Evolutionary conservation across 2,797 vertebrate species (phyloP).

Genomic region (Rallus crepitans): DNA sequence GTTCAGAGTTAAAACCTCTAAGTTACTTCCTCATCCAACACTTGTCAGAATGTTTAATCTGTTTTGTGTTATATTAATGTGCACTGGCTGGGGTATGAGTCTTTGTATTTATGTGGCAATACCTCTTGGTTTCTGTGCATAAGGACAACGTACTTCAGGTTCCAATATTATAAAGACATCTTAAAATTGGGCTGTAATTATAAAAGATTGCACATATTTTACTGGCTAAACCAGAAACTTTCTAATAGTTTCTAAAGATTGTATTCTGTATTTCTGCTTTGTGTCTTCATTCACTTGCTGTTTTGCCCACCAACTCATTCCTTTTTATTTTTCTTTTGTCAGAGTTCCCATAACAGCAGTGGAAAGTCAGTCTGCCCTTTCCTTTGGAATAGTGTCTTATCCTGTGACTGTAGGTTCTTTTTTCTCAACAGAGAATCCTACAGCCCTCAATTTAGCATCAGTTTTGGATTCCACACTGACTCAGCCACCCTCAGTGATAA

Average conservation of each 20-base stretch:
- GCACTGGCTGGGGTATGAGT: background rate
- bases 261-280: background rate
- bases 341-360: background rate
- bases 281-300: background rate
- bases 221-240: background rate
- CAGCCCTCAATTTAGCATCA: background rate
- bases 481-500: slow-evolving; percentile 6
- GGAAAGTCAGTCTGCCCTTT: background rate
- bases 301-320: background rate
- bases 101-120: background rate
- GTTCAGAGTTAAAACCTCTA: background rate
- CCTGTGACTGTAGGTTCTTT: background rate
- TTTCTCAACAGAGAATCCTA: background rate
- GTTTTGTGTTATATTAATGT: background rate
- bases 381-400: background rate
- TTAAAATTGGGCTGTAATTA: background rate
- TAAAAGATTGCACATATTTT: background rate
- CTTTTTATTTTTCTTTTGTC: background rate
- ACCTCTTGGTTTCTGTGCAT: background rate
- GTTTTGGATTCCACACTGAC: background rate
- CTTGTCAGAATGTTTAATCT: background rate
- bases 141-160: background rate
- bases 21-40: background rate
- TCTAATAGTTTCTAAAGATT: background rate
- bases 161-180: background rate